Base-by-base conservation (phyloP, 2,888 invertebrate species). In the Caenorhabditis zanzibari region DNA sequence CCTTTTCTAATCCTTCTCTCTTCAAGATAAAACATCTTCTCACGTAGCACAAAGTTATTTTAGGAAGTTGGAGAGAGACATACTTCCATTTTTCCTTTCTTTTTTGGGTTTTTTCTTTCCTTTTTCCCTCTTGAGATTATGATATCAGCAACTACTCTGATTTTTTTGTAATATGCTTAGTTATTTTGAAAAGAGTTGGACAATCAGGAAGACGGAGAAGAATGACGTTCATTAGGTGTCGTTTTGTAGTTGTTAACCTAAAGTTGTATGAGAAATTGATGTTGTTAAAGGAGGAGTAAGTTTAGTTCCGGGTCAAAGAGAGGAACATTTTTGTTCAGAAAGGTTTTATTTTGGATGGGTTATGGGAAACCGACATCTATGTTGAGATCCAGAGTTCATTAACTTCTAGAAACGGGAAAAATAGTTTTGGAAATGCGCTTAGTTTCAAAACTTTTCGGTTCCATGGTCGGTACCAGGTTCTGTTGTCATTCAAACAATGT, bases 31-130 rank as follows among this genome's bases (percentile, higher is more conserved):
- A 59, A 59, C 59, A 59, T 59, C n/a, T 59, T 59, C 59, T 59
- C 59, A 59, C 59, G 59, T 59, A 59, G n/a, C 19, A 28, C n/a
- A n/a, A 7, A 19, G 59, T 35, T 59, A 59, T 59, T 59, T 59
- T 35, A 10, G 59, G 35, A 32, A 5, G 2, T 19, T 19, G 6
- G n/a, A n/a, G n/a, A n/a, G n/a, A n/a, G n/a, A n/a, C n/a, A n/a
- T n/a, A n/a, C 19, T 22, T 49, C 19, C 56, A 22, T 22, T 24
- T 22, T 52, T 22, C 52, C 52, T 24, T 56, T 24, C 10, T 52
- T 22, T 7, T 32, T 32, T n/a, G n/a, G n/a, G n/a, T n/a, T 32
- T 32, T 32, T 32, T 32, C 32, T 32, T 32, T 32, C 32, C n/a
- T n/a, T n/a, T n/a, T n/a, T n/a, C n/a, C n/a, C n/a, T n/a, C n/a